Base-by-base conservation (phyloP, 2,797 vertebrate species). In the Petrocephalus sullivani region DNA sequence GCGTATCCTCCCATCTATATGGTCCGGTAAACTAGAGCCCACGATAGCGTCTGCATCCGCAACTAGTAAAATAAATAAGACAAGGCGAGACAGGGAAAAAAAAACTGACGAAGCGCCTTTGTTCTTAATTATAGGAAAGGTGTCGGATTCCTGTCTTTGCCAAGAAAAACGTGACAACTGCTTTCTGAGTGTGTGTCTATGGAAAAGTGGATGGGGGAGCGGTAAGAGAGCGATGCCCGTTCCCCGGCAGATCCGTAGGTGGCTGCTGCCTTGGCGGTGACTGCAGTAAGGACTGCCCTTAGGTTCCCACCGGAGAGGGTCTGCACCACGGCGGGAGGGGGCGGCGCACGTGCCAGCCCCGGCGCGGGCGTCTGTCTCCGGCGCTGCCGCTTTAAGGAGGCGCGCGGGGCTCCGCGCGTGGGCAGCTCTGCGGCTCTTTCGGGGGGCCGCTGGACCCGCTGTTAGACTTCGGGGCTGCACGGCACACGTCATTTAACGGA, bases 281-380 rank as follows among this genome's bases (percentile, higher is more conserved):
- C 58, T 85, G 60, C 58, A 33, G 58, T 51, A 16, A 53, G 10
- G 67, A 83, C 19, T 54, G 83, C 33, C 49, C 60, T 71, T 19
- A 75, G 16, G 54, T 75, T 88, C 54, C 83, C 82, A 85, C 85
- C 58, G 56, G n/a, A 84, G n/a, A 85, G 78, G 82, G 82, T 85
- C 57, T 49, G 19, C 21, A 49, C 14, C 19, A 53, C 16, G n/a
- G 46, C 60, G 58, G 78, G 37, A 9, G 54, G 84, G 83, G 82
- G 4, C 12, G 58, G 10, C 85, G 33, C 75, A 53, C 89, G 51
- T 33, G 7, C n/a, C 23, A 75, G 49, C 75, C 61, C 37, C 83
- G 58, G 87, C 49, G 78, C 57, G 37, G 10, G 16, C 19, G 51
- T 12, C 53, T 10, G 23, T 64, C 33, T 81, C 53, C 64, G 41